Evolutionary conservation across 2,113 vertebrate genomes (phyloP).

Genomic region (human (Homo sapiens)): GRCh38 chrX:24858001-24858500

Average conservation of each 20-base stretch:
- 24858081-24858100: not conserved
- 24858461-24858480: not conserved
- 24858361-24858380: not conserved
- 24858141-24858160: not conserved
- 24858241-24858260: constrained; percentile 50
- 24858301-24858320: constrained; percentile 54
- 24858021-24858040: not conserved
- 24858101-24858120: constrained; percentile 22
- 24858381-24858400: constrained; percentile 21
- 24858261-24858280: constrained; percentile 48
- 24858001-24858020: not conserved
- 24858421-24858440: not conserved
- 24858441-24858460: constrained; percentile 37
- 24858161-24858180: constrained; percentile 8
- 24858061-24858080: constrained; percentile 9
- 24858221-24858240: constrained; percentile 46
- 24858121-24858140: not conserved
- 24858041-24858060: constrained; percentile 3
- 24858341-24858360: constrained; percentile 46
- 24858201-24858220: constrained; percentile 31
- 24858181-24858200: not conserved
- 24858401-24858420: constrained; percentile 40
- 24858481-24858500: constrained; percentile 15
- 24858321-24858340: constrained; percentile 36
- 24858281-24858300: constrained; percentile 48